Base-by-base conservation (phyloP, 2,113 vertebrate species). In the Eolophus roseicapilla region DNA sequence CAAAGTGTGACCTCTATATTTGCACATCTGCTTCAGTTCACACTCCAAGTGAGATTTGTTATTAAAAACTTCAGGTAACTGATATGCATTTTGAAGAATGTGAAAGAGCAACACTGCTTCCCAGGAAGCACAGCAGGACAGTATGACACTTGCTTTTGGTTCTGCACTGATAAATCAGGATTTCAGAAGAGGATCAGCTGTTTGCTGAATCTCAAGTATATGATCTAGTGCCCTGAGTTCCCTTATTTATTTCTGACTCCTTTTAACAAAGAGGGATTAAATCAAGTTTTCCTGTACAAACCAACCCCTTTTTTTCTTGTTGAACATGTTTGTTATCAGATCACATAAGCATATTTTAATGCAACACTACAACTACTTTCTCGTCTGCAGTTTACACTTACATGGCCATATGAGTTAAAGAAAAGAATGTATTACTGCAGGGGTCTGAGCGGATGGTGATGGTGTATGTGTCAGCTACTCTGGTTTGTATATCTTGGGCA, bases 41-140 rank as follows among this genome's bases (percentile, higher is more conserved):
- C 95, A 91, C 84, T 90, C 92, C 95, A 90, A 88, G 80, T 86
- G 88, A 96, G 93, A 95, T 88, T 68, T 68, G 55, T 96, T 97
- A 95, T 95, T 96, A 97, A 96, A 96, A 94, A 31, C 69, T 84
- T 90, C 76, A 84, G 90, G 76, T 93, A 64, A 82, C 60, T 90
- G 82, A 37, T 71, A 19, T 5, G 69, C 39, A 55, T 77, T 57
- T n/a, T 90, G 82, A 95, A 90, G 92, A 63, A 86, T 31, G 62
- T 78, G 88, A 93, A 94, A 91, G 86, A 86, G 14, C 59, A 92
- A 33, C 85, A 77, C 35, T 17, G 14, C 85, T 93, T 82, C 71
- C 80, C 64, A 55, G 90, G 88, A 86, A 73, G 47, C 64, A 29
- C 88, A 96, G 92, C 92, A 86, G 76, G 90, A 55, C 3, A 2